Evolutionary conservation across 2,113 vertebrate species (phyloP).

Genomic region (Istiophorus platypterus): DNA sequence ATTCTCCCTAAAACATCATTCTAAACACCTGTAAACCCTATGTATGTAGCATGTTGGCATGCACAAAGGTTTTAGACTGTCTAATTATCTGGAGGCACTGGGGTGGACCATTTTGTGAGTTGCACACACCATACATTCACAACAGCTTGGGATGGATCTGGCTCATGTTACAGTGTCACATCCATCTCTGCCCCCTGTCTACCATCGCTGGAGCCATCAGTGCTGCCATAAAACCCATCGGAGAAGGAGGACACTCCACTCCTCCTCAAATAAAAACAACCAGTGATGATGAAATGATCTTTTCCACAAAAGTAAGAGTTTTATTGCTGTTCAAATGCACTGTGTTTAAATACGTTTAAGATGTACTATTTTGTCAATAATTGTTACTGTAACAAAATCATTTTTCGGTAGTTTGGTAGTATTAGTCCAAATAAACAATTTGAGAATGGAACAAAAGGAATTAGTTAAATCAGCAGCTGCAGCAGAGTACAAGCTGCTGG

Average conservation of each 20-base stretch:
- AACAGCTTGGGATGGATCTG: slow-evolving; percentile 38
- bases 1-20: background rate
- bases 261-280: background rate
- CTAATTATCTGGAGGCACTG: background rate
- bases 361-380: background rate
- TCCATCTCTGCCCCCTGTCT: slow-evolving; percentile 49
- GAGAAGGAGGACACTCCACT: background rate
- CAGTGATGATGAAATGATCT: background rate
- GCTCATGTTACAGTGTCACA: slow-evolving; percentile 44
- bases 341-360: background rate
- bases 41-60: background rate
- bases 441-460: no score
- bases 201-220: slow-evolving; percentile 34
- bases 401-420: no score
- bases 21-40: slow-evolving; percentile 2
- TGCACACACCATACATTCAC: slow-evolving; percentile 1
- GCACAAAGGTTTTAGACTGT: background rate
- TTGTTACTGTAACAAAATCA: no score
- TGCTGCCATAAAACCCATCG: slow-evolving; percentile 33
- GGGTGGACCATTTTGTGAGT: background rate
- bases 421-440: no score
- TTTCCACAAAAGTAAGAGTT: slow-evolving; percentile 5
- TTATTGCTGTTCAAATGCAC: background rate
- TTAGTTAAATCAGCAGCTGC: no score
- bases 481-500: no score